These are phyloP conservation scores for Cebus imitator DNA, from an alignment of 2,113 vertebrate species.

Conservation along the genomic window DNA sequence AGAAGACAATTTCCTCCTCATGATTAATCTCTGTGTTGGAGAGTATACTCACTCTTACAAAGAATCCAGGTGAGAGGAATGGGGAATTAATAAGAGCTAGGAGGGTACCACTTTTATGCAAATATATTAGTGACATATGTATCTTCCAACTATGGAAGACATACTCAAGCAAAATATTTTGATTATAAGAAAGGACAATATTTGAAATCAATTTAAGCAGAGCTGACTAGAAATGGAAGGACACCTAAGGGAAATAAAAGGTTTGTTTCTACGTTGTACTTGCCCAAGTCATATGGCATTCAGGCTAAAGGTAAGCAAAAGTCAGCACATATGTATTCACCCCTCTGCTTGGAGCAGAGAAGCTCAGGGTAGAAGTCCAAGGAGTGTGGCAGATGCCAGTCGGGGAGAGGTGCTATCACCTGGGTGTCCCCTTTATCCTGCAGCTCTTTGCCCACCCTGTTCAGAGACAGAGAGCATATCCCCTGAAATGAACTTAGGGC, in stretches of 20 bases:
- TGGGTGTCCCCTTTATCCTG: not conserved
- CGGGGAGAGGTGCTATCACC: no score
- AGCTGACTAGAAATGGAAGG: not conserved
- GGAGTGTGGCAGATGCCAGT: no score
- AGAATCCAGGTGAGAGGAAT: not conserved
- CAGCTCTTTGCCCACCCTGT: not conserved
- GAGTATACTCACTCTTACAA: not conserved
- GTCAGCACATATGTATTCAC: not conserved
- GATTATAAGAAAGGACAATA: not conserved
- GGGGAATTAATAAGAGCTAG: not conserved
- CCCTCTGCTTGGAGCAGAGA: not conserved
- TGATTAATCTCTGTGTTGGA: not conserved
- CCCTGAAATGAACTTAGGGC: not conserved
- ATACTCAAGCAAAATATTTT: not conserved
- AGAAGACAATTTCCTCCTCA: not conserved
- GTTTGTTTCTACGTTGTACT: not conserved
- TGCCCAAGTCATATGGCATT: not conserved
- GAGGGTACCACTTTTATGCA: not conserved
- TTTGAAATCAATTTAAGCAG: not conserved
- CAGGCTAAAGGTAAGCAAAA: not conserved
- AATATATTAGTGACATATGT: not conserved
- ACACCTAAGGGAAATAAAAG: not conserved
- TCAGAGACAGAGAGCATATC: not conserved
- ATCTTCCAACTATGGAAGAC: not conserved
- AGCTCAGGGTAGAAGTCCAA: not conserved